Conservation (phyloP, 2,888 invertebrate species). For the Epiblema foenella region DNA sequence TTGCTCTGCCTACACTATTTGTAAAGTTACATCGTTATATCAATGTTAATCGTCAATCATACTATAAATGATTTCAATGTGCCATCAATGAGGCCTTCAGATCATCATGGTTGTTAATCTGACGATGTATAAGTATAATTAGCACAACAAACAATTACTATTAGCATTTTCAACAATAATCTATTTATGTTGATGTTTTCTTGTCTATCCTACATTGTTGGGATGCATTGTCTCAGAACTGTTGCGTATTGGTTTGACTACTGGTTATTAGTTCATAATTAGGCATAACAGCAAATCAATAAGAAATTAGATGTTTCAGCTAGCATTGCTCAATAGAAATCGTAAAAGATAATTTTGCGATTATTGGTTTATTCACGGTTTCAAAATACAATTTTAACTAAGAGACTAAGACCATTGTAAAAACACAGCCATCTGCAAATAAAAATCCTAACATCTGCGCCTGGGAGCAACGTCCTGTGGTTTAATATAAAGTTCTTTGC, state of each 20-base stretch:
- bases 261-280: background rate
- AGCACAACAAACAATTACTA: background rate
- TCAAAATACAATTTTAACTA: slow-evolving; percentile 17
- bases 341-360: slow-evolving; percentile 9
- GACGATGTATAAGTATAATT: slow-evolving; percentile 8
- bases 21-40: background rate
- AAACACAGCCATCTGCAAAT: background rate
- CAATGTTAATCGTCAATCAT: slow-evolving; percentile 21
- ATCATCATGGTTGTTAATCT: slow-evolving; percentile 25
- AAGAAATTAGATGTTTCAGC: slow-evolving; percentile 12
- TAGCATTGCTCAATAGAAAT: slow-evolving; percentile 23
- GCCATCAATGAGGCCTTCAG: slow-evolving; percentile 19
- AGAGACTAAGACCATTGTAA: background rate
- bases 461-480: slow-evolving; percentile 2
- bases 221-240: background rate
- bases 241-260: slow-evolving; percentile 18
- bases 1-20: background rate
- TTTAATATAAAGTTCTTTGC: slow-evolving; percentile 20
- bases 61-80: slow-evolving; percentile 23
- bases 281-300: background rate
- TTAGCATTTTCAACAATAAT: background rate
- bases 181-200: background rate
- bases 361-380: slow-evolving; percentile 33
- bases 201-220: background rate
- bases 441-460: background rate